Conservation (phyloP, 2,113 vertebrate genomes). For the Physeter macrocephalus region DNA sequence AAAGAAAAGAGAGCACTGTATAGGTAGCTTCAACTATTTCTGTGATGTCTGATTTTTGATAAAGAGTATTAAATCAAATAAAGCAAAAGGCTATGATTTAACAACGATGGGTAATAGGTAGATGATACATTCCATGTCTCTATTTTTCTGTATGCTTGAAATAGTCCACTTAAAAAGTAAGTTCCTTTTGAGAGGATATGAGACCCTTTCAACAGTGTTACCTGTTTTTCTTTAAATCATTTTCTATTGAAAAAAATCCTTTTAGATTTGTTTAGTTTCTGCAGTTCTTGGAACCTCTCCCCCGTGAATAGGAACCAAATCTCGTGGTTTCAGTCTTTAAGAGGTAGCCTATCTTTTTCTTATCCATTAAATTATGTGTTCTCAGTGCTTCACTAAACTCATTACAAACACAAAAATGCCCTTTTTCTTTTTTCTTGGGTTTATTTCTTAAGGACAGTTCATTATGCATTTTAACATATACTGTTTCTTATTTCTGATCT, state of each 20-base stretch:
- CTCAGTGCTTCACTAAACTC: neutral
- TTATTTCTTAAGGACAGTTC: neutral
- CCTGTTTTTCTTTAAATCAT: neutral
- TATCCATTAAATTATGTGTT: neutral
- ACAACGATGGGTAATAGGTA: neutral
- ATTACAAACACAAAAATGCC: neutral
- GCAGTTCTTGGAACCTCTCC: neutral
- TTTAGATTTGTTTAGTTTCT: neutral
- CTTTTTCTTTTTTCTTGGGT: neutral
- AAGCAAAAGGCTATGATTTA: neutral
- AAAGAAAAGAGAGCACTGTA: neutral
- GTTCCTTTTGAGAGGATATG: neutral
- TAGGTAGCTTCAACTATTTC: neutral
- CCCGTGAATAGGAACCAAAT: neutral
- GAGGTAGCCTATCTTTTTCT: neutral
- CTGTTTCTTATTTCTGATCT: neutral
- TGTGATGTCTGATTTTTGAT: neutral
- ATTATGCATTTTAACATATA: neutral
- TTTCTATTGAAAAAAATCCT: neutral
- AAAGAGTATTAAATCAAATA: neutral
- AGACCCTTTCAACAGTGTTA: neutral
- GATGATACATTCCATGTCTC: neutral
- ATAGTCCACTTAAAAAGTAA: neutral
- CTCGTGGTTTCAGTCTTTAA: neutral
- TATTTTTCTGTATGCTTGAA: neutral